Evolutionary conservation across 2,888 invertebrate species (phyloP).

Genomic region (Cataglyphis rosenhaueri): DNA sequence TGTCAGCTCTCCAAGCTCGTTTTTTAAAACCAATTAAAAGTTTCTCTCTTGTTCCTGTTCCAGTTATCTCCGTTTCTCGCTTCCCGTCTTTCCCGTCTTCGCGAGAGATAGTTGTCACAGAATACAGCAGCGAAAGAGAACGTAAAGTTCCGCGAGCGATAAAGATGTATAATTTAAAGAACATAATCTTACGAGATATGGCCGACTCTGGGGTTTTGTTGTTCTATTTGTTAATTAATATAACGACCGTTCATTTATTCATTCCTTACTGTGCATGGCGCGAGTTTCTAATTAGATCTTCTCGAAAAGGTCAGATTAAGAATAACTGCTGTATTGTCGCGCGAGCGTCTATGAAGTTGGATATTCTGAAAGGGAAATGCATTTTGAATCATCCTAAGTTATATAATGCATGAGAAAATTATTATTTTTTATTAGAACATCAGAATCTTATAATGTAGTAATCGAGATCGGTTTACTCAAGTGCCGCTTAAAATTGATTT

Average conservation of each 20-base stretch:
- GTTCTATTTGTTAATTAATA: constrained; percentile 47
- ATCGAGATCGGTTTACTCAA: constrained; percentile 15
- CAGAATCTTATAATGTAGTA: constrained; percentile 18
- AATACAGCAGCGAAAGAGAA: constrained; percentile 60
- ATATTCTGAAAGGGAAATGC: constrained; percentile 12
- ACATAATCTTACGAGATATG: constrained; percentile 41
- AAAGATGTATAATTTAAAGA: constrained; percentile 48
- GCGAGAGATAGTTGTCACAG: constrained; percentile 79
- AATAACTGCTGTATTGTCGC: constrained; percentile 29
- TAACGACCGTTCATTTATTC: constrained; percentile 32
- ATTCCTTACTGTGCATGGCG: background rate
- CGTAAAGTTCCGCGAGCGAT: constrained; percentile 45
- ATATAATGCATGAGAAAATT: constrained; percentile 17
- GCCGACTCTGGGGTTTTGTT: constrained; percentile 19
- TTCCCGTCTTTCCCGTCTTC: constrained; percentile 38
- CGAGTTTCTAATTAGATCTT: constrained; percentile 41
- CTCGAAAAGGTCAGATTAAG: constrained; percentile 36
- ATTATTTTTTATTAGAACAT: constrained; percentile 33
- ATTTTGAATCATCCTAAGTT: constrained; percentile 23
- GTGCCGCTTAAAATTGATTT: constrained; percentile 47
- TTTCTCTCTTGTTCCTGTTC: constrained; percentile 67
- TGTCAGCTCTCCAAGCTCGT: constrained; percentile 78
- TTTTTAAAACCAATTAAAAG: constrained; percentile 83
- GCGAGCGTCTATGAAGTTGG: constrained; percentile 21
- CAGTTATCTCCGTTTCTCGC: constrained; percentile 46